Evolutionary conservation across 2,113 vertebrate genomes (phyloP).

Genomic region (Sinocyclocheilus grahami): DNA sequence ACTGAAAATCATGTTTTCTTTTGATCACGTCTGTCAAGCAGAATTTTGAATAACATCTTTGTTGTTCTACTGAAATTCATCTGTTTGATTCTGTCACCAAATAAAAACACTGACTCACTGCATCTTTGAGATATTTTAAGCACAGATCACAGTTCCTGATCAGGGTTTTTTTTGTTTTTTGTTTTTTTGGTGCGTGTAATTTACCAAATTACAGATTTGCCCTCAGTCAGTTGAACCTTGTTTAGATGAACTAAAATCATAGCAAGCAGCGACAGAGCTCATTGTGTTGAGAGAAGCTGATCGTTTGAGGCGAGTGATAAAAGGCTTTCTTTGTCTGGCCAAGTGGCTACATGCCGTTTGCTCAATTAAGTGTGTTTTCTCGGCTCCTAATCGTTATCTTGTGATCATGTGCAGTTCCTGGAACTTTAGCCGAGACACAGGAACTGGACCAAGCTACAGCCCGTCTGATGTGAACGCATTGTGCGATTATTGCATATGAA

Average conservation of each 20-base stretch:
- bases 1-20: too few species aligned
- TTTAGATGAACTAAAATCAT: not conserved
- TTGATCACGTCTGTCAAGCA: not conserved
- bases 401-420: conserved; percentile 31
- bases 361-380: conserved; percentile 32
- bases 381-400: conserved; percentile 33
- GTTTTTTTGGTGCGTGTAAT: not conserved
- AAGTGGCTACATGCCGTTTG: not conserved
- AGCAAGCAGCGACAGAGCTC: not conserved
- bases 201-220: not conserved
- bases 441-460: not conserved
- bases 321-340: conserved; percentile 17
- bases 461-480: not conserved
- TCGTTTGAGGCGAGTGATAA: not conserved
- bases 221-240: not conserved
- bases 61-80: not conserved
- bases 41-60: not conserved
- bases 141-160: not conserved
- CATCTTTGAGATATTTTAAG: not conserved
- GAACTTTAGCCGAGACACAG: not conserved
- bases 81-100: not conserved
- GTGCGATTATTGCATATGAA: not conserved
- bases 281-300: conserved; percentile 29
- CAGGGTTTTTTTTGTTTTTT: not conserved
- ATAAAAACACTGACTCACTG: not conserved